These are phyloP conservation scores for Acrobeloides nanus DNA, from an alignment of 2,888 invertebrate genomes.

Conservation along the genomic window DNA sequence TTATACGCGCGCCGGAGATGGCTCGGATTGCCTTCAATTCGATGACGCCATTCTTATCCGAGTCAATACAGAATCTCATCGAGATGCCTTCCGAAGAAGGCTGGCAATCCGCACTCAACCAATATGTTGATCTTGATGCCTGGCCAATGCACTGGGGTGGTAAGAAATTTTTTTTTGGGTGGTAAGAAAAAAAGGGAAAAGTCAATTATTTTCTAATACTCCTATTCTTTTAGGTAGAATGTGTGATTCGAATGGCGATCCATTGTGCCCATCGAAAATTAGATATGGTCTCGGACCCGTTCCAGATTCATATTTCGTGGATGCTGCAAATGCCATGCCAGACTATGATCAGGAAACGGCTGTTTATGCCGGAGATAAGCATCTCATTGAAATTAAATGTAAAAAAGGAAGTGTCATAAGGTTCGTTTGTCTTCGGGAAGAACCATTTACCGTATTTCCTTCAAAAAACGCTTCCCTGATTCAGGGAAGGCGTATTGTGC, in stretches of 20 bases:
- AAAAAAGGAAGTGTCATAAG: slow-evolving; percentile 20
- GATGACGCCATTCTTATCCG: slow-evolving; percentile 49
- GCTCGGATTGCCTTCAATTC: slow-evolving; percentile 50
- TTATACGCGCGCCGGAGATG: slow-evolving; percentile 52
- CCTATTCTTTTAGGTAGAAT: too few relatives aligned
- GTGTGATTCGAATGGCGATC: slow-evolving; percentile 26
- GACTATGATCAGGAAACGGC: slow-evolving; percentile 51
- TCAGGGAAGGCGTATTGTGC: too few relatives aligned
- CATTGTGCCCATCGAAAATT: slow-evolving; percentile 40
- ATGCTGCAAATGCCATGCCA: slow-evolving; percentile 38
- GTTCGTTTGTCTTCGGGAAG: background rate
- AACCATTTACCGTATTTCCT: background rate
- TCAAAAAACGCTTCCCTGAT: too few relatives aligned
- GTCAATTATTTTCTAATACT: too few relatives aligned
- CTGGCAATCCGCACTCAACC: slow-evolving; percentile 46
- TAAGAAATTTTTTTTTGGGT: too few relatives aligned
- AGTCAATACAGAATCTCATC: slow-evolving; percentile 42
- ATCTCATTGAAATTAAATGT: slow-evolving; percentile 48
- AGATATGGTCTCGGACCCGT: slow-evolving; percentile 50
- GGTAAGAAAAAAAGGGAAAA: too few relatives aligned
- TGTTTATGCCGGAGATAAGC: slow-evolving; percentile 53
- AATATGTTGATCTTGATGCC: slow-evolving; percentile 46
- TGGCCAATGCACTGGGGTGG: slow-evolving; percentile 53
- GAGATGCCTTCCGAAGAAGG: slow-evolving; percentile 50
- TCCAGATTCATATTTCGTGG: slow-evolving; percentile 47